Conservation (phyloP, 2,113 vertebrate genomes). For the Ictidomys tridecemlineatus region DNA sequence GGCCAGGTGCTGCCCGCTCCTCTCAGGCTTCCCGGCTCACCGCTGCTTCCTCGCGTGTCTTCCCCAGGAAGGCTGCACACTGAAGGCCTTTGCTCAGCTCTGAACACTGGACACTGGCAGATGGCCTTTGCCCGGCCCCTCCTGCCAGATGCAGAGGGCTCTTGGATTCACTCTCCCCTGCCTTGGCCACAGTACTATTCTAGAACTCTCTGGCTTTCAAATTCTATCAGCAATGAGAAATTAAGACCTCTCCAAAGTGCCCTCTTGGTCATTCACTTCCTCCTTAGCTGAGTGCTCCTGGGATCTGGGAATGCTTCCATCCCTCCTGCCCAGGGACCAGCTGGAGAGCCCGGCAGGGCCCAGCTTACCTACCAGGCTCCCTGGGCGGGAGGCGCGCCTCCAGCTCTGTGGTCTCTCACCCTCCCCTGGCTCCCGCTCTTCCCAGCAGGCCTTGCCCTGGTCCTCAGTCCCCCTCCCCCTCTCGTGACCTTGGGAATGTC, state of each 20-base stretch:
- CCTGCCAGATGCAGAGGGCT: fast-evolving
- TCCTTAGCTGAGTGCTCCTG: background rate
- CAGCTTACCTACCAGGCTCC: background rate
- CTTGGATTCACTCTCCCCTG: fast-evolving
- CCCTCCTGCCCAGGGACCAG: background rate
- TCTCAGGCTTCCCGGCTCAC: fast-evolving
- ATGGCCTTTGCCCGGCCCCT: fast-evolving
- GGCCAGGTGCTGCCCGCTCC: too few relatives aligned
- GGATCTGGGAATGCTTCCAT: background rate
- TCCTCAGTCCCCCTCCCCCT: background rate
- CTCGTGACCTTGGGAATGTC: background rate
- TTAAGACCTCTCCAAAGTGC: fast-evolving
- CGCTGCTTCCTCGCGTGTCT: fast-evolving
- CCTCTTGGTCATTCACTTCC: too few relatives aligned
- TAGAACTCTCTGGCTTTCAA: background rate
- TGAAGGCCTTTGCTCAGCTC: too few relatives aligned
- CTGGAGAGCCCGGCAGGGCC: background rate
- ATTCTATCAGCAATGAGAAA: background rate
- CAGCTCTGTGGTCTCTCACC: fast-evolving
- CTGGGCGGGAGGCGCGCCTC: background rate
- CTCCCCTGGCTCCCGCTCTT: background rate
- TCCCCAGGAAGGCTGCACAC: background rate
- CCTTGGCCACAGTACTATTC: background rate
- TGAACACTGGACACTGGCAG: too few relatives aligned
- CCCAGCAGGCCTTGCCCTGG: background rate